Evolutionary conservation across 2,797 vertebrate species (phyloP), one percentile per base, ranked within the genome.

Genomic region (Nannoperca obscura): DNA sequence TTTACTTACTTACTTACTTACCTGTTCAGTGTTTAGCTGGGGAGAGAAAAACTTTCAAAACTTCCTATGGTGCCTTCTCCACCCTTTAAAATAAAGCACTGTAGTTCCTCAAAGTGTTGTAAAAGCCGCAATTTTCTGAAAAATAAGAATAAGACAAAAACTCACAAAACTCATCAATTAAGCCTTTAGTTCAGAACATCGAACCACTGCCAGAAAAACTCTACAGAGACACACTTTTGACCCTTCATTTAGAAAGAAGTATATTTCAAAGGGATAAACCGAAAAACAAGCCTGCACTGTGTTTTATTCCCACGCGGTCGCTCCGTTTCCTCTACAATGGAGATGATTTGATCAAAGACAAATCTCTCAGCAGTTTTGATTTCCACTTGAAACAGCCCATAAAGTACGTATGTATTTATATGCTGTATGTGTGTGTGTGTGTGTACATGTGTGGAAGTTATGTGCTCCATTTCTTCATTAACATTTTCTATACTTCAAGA

Each of bases 401-500:
- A 22, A 38, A 65, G 19, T 52, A 19, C 66, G 4, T 66, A 30
- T 52, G 7, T 73, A 44, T 36, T 13, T 38, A 4, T 60, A 17
- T 53, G 32, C 12, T 4, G 12, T 46, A 15, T 49, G 12, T 67
- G 30, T 22, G 3, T 49, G 12, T 67, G 30, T 22, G 3, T 76
- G 34, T 61, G 22, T 52, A 27, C 27, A 62, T 50, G 55, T 63
- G 59, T 70, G 63, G 7, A 49, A 74, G 61, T 66, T 44, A 70
- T 66, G 62, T 24, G 72, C 80, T 80, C 53, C 17, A 30, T 83
- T 87, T 74, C 81, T 68, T 66, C 40, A 81, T 89, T 81, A 83
- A 52, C 67, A 54, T 83, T 84, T 91, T 68, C 22, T 76, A 22
- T 59, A 83, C 74, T 86, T 82, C 67, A 87, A 83, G 78, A 82